These are phyloP conservation scores for Melanostigma gelatinosum DNA, from an alignment of 2,113 vertebrate species.

Conservation along the genomic window DNA sequence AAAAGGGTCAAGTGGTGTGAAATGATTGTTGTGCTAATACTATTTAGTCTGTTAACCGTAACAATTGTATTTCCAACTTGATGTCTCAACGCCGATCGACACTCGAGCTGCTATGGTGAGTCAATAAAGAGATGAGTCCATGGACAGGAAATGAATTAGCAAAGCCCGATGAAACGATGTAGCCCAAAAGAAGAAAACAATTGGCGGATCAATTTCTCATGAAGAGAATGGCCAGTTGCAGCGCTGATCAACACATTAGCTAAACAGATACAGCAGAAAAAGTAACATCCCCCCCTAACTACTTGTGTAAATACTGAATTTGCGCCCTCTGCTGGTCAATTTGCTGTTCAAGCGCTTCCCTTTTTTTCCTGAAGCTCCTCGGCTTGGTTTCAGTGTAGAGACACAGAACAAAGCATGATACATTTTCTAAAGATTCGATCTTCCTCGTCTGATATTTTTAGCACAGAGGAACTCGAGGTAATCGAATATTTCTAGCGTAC, in stretches of 20 bases:
- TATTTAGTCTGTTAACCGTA: not conserved
- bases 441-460: slow-evolving; percentile 16
- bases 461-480: slow-evolving; percentile 12
- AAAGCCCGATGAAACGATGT: not conserved
- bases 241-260: no score
- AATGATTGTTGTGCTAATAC: not conserved
- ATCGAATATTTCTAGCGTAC: slow-evolving; percentile 10
- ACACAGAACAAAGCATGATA: not conserved
- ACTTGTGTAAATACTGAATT: no score
- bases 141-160: not conserved
- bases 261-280: not conserved
- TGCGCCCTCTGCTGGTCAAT: not conserved
- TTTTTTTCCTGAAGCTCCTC: not conserved
- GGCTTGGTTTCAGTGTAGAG: not conserved
- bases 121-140: not conserved
- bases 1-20: no score
- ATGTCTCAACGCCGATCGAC: not conserved
- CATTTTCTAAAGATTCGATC: not conserved
- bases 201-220: not conserved
- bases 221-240: not conserved
- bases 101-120: not conserved
- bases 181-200: not conserved
- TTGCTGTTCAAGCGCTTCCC: not conserved
- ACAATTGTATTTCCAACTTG: no score
- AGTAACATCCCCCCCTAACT: no score